Evolutionary conservation across 1,140 invertebrate species (phyloP).

Genomic region (Tenebrio molitor): DNA sequence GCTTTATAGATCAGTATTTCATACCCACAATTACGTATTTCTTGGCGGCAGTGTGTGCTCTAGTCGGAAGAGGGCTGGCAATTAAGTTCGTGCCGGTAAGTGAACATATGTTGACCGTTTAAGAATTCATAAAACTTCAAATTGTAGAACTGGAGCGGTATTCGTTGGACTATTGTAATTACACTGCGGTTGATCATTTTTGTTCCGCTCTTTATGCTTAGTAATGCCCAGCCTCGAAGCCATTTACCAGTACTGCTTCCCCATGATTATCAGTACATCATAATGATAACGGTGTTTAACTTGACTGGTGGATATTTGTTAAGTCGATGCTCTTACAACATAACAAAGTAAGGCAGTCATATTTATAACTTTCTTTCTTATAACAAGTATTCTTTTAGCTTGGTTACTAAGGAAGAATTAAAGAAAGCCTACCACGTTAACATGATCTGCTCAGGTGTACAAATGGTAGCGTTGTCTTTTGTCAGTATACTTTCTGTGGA

Average conservation of each 20-base stretch:
- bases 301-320: constrained; percentile 91
- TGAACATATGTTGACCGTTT: too few species aligned
- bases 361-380: too few species aligned
- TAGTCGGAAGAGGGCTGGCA: constrained; percentile 83
- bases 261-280: constrained; percentile 84
- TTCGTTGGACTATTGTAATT: constrained; percentile 7
- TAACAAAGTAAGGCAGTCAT: constrained; percentile 77
- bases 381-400: too few species aligned
- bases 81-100: constrained; percentile 78
- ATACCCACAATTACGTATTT: constrained; percentile 91
- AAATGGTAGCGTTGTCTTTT: too few species aligned
- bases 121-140: constrained; percentile 49
- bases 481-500: too few species aligned
- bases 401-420: constrained; percentile 81
- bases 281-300: constrained; percentile 83
- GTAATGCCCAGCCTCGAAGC: constrained; percentile 85
- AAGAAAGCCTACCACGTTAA: constrained; percentile 89
- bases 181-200: constrained; percentile 73
- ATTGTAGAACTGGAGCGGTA: constrained; percentile 43
- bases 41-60: constrained; percentile 88
- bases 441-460: too few species aligned
- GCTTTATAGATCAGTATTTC: constrained; percentile 84
- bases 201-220: constrained; percentile 87
- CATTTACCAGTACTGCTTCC: constrained; percentile 83
- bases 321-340: constrained; percentile 86